Percentiles rank a stretch among this genome's conserved stretches.
phyloP scores from a whole-genome alignment of 2,113 vertebrate species.

The Nerophis ophidion region DNA sequence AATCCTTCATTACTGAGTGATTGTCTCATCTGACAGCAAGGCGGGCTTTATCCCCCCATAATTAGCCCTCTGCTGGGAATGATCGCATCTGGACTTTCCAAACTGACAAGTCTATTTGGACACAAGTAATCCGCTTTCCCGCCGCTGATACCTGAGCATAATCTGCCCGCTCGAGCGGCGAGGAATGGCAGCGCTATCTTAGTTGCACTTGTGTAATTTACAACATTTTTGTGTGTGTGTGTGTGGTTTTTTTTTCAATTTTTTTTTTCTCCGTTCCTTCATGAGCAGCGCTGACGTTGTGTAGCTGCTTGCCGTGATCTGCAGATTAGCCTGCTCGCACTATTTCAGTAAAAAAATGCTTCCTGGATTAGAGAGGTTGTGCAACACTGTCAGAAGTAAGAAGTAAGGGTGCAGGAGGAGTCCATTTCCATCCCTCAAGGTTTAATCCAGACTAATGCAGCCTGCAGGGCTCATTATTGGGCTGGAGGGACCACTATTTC shows the following conservation, averaged over 20 bases:
- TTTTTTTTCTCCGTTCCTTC: conserved; percentile 24
- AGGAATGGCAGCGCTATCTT: conserved; percentile 45
- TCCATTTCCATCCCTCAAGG: neutral
- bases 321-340: conserved; percentile 43
- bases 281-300: conserved; percentile 38
- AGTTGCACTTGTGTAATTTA: conserved; percentile 59
- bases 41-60: conserved; percentile 60
- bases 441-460: neutral
- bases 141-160: conserved; percentile 74
- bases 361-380: conserved; percentile 7
- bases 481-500: neutral
- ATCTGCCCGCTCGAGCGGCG: conserved; percentile 66
- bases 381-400: neutral
- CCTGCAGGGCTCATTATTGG: neutral
- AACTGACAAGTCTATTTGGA: conserved; percentile 76
- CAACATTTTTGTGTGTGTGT: conserved; percentile 19
- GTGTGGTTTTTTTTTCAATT: conserved; percentile 33
- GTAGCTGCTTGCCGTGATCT: conserved; percentile 35
- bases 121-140: conserved; percentile 72
- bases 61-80: conserved; percentile 69
- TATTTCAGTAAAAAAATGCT: conserved; percentile 35
- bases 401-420: neutral
- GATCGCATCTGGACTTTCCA: conserved; percentile 71
- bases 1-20: conserved; percentile 72
- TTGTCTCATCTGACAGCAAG: conserved; percentile 62